Conservation (phyloP, 2,113 vertebrate genomes). For the Megaceryle maxima region DNA sequence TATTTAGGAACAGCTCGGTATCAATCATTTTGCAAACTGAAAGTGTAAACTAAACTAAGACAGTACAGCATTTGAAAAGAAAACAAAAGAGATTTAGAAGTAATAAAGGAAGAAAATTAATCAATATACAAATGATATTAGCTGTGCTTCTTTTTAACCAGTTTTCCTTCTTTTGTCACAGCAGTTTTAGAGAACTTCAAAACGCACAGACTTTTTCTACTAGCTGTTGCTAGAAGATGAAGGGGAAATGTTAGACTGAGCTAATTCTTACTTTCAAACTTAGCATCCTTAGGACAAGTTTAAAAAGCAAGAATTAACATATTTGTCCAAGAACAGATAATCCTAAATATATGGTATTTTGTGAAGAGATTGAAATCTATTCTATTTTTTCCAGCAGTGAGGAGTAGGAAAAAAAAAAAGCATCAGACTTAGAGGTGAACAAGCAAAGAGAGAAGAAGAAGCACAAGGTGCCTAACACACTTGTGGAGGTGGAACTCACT, state of each 20-base stretch:
- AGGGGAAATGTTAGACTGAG: background rate
- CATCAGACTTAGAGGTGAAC: background rate
- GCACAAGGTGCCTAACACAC: background rate
- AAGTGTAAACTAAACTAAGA: background rate
- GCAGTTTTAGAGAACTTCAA: background rate
- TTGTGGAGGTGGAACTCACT: background rate
- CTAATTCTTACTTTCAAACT: background rate
- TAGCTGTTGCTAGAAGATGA: background rate
- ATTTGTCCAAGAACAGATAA: background rate
- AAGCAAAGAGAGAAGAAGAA: background rate
- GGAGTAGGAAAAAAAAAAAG: background rate
- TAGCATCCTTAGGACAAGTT: background rate
- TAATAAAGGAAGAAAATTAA: background rate
- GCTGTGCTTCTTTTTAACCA: background rate
- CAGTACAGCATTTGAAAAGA: background rate
- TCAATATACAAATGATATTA: background rate
- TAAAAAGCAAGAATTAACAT: background rate
- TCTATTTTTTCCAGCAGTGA: background rate
- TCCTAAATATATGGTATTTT: background rate
- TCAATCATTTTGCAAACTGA: background rate
- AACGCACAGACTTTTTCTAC: background rate
- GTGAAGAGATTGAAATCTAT: background rate
- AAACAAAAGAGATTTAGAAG: background rate
- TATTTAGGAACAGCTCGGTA: background rate
- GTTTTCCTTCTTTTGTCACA: background rate